Conservation (phyloP, 1,140 invertebrate genomes). For the Conus ventricosus region DNA sequence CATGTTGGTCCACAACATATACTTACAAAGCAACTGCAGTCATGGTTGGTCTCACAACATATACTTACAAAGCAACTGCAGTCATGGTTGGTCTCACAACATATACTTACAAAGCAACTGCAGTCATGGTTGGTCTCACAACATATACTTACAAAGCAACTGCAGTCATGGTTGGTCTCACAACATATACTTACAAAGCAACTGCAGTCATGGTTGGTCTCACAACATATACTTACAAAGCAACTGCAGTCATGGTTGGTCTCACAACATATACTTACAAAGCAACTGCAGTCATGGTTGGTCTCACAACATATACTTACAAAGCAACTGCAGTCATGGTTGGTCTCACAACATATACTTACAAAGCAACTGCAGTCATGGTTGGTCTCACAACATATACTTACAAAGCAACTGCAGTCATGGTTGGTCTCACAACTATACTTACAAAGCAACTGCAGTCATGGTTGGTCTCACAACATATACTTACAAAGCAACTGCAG, state of each 20-base stretch:
- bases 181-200: conserved; percentile 84
- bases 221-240: conserved; percentile 84
- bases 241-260: conserved; percentile 90
- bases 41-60: conserved; percentile 89
- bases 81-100: conserved; percentile 92
- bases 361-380: conserved; percentile 87
- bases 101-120: conserved; percentile 85
- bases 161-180: conserved; percentile 90
- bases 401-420: conserved; percentile 87
- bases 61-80: conserved; percentile 84
- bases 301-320: conserved; percentile 86
- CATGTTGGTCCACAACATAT: conserved; percentile 88
- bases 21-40: conserved; percentile 91
- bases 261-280: conserved; percentile 85
- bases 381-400: conserved; percentile 89
- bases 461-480: conserved; percentile 90
- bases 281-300: conserved; percentile 90
- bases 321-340: conserved; percentile 89
- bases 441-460: conserved; percentile 86
- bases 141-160: conserved; percentile 87
- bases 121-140: conserved; percentile 89
- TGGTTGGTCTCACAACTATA: conserved; percentile 90
- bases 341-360: conserved; percentile 89
- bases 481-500: conserved; percentile 86
- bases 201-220: conserved; percentile 91